These are phyloP conservation scores for Limanda limanda DNA, from an alignment of 2,113 vertebrate species.

Conservation along the genomic window DNA sequence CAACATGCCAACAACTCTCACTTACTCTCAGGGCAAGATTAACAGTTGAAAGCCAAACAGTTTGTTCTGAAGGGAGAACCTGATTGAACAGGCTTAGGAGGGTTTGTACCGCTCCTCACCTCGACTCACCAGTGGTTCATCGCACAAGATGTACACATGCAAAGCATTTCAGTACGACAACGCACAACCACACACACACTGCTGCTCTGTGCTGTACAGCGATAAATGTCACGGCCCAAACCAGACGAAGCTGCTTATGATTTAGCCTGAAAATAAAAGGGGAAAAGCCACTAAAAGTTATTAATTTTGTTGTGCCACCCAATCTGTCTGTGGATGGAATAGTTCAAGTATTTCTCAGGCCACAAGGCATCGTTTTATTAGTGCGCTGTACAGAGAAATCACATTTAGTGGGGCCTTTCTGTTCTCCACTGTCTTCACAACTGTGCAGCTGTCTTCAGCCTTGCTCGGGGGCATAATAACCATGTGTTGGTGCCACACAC, in stretches of 20 bases:
- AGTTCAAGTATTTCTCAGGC: slow-evolving; percentile 47
- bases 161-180: background rate
- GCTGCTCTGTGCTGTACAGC: background rate
- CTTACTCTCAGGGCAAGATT: slow-evolving; percentile 69
- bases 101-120: slow-evolving; percentile 36
- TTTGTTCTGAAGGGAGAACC: slow-evolving; percentile 53
- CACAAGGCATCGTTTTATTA: slow-evolving; percentile 55
- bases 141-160: slow-evolving; percentile 1
- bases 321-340: slow-evolving; percentile 51
- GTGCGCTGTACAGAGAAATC: slow-evolving; percentile 35
- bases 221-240: slow-evolving; percentile 14
- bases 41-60: slow-evolving; percentile 58
- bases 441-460: slow-evolving; percentile 70
- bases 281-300: slow-evolving; percentile 19
- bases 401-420: slow-evolving; percentile 39
- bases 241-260: slow-evolving; percentile 1
- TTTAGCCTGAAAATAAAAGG: slow-evolving; percentile 9
- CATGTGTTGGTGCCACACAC: slow-evolving; percentile 50
- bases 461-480: slow-evolving; percentile 65
- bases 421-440: slow-evolving; percentile 59
- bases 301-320: slow-evolving; percentile 46
- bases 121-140: slow-evolving; percentile 23
- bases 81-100: slow-evolving; percentile 49
- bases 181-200: background rate
- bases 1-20: slow-evolving; percentile 54